Base-by-base conservation (phyloP, 1,140 invertebrate genomes). In the Neuroterus valhalla region DNA sequence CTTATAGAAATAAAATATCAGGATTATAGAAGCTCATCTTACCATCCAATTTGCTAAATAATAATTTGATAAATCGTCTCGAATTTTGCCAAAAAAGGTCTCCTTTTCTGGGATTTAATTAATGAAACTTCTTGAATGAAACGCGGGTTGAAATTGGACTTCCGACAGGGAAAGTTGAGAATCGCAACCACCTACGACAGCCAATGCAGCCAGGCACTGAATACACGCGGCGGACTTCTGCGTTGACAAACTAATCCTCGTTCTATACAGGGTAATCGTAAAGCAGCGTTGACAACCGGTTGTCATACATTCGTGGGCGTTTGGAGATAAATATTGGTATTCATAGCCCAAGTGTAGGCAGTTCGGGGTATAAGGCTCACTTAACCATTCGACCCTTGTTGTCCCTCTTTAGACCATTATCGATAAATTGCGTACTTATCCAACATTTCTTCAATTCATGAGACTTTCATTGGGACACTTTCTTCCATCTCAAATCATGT, bases 231-330 rank as follows among this genome's bases (percentile, higher is more conserved):
- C 72, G 77, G 75, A 55, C 73, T 77, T 81, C 74, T 81, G 84
- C 85, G 85, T 87, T 88, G 88, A 89, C 87, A 89, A 89, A 88
- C 85, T 89, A 89, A 89, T 88, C 85, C 86, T 82, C 81, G 76
- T 77, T 83, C 73, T 83, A 82, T 85, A 83, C 82, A 82, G 80
- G 82, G 82, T 85, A 84, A 85, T 87, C 82, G 84, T 86, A 87
- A 87, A 88, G 81, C 83, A 84, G 68, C 82, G 82, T 77, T 85
- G 85, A 84, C 86, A 86, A 83, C 78, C 69, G 71, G 76, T 81
- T 81, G 80, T 85, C 81, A 80, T 81, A 83, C 78, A 86, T 86
- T 86, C 83, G 86, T 88, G 80, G 85, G 81, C 81, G 85, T 82
- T 77, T 78, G 78, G 74, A 72, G 82, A 86, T 86, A 84, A 87